Evolutionary conservation across 2,888 invertebrate genomes (phyloP), one percentile per base, ranked within the genome.

Genomic region (Eudemis profundana): DNA sequence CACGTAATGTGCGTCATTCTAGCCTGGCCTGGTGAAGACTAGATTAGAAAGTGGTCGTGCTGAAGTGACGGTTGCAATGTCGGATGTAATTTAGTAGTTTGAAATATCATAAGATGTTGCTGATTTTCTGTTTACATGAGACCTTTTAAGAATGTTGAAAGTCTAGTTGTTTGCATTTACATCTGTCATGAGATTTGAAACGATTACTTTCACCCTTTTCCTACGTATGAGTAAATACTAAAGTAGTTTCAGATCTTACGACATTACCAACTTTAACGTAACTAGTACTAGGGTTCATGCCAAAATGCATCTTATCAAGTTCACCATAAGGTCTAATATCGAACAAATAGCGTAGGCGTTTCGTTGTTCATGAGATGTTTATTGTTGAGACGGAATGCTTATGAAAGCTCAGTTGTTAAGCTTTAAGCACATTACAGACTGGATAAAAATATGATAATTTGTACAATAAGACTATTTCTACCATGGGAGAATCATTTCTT

Each of bases 331-430:
- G 68, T 72, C 27, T 51, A 62, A 50, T 67, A 67, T 70, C 68
- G 71, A 73, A 73, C 71, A 74, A 70, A 51, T 64, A 67, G 72
- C 68, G 71, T 72, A 72, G 70, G 51, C 71, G 70, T 73, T 74
- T 73, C 66, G 68, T 72, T 62, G 69, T 72, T 59, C 47, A 51
- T 64, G 36, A 59, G 19, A 64, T 64, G 44, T 64, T 64, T 64
- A 59, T 64, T 59, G 64, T 64, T 64, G 64, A 63, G 17, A 59
- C 50, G 57, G 50, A 44, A 44, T 50, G 63, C 50, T 51, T 44
- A 44, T 21, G 42, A 36, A 46, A 15, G 61, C 17, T 53, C 19
- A 38, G 14, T 15, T 61, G 61, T 33, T 2, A 33, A 27, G 42
- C 61, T 51, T 19, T 14, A 42, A 51, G 33, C 51, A 44, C 61